Evolutionary conservation across 2,888 invertebrate genomes (phyloP).

Genomic region (Stramonita haemastoma): DNA sequence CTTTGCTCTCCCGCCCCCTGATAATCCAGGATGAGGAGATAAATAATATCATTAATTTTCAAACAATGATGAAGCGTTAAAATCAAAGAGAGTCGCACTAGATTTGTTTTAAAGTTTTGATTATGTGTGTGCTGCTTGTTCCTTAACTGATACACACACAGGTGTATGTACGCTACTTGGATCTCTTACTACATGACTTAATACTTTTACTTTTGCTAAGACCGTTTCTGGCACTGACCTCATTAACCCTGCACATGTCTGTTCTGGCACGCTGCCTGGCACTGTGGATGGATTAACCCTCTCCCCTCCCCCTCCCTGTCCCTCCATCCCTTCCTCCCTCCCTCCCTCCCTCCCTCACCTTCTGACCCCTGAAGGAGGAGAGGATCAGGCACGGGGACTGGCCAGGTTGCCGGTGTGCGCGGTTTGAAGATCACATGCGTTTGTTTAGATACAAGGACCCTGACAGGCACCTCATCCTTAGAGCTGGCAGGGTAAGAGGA

Average conservation of each 20-base stretch:
- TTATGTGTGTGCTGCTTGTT: too few species aligned
- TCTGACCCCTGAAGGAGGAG: background rate
- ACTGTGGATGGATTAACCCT: background rate
- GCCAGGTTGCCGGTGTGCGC: background rate
- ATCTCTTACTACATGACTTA: too few species aligned
- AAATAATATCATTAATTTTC: too few species aligned
- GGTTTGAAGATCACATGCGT: conserved; percentile 33
- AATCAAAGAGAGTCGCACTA: too few species aligned
- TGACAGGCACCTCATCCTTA: conserved; percentile 14
- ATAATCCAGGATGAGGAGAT: too few species aligned
- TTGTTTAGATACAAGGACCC: conserved; percentile 4
- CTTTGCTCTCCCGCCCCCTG: too few species aligned
- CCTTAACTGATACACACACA: too few species aligned
- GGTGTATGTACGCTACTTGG: too few species aligned
- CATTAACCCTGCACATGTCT: background rate
- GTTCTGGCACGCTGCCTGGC: background rate
- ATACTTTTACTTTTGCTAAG: too few species aligned
- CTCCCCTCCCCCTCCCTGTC: background rate
- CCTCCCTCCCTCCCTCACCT: background rate
- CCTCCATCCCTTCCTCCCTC: background rate
- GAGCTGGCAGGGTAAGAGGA: conserved; percentile 22
- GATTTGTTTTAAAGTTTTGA: too few species aligned
- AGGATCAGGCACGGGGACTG: conserved; percentile 1
- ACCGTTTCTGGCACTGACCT: too few species aligned
- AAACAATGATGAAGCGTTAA: too few species aligned